Base-by-base conservation (phyloP, 1,140 invertebrate genomes). In the Drosophila lacertosa region DNA sequence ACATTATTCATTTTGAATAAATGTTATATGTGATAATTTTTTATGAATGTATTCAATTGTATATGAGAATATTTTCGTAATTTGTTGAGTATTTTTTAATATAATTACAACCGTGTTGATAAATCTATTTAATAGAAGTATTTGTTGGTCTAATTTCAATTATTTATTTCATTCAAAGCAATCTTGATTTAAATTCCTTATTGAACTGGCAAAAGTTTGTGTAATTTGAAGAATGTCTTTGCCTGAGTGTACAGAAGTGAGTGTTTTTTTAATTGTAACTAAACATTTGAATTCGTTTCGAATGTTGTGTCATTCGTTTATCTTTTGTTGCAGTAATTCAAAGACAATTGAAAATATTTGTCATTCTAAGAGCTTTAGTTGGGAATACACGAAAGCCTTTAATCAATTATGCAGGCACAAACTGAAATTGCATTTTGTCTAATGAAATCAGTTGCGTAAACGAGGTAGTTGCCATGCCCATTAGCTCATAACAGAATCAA, bases 341-440 rank as follows among this genome's bases (percentile, higher is more conserved):
- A 47, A 47, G 24, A 33, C 32, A 47, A 57, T 65, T 65, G 18
- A 40, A 22, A 39, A 29, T 32, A 53, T 53, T 53, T 50, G 44
- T 39, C 44, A 60, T 50, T 60, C 11, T 18, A 60, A 18, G n/a
- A 45, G 54, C 32, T 48, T 16, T 29, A 18, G 24, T 44, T 44
- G 29, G 22, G 20, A 22, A 22, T 20, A 15, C n/a, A n/a, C 15
- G 20, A 37, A 13, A 37, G 33, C n/a, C 22, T 48, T 60, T 40
- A 60, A 60, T 60, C 58, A 60, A 60, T 51, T 60, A 51, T 60
- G 45, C 20, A 37, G 33, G 18, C 33, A 48, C 15, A 50, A 50
- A 50, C 33, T 24, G 32, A 60, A 60, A 60, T 60, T 37, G 33
- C 33, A n/a, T 26, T 40, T 54, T 24, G n/a, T 39, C 35, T 54